Evolutionary conservation across 2,797 vertebrate genomes (phyloP).

Genomic region (Catamblyrhynchus diadema): DNA sequence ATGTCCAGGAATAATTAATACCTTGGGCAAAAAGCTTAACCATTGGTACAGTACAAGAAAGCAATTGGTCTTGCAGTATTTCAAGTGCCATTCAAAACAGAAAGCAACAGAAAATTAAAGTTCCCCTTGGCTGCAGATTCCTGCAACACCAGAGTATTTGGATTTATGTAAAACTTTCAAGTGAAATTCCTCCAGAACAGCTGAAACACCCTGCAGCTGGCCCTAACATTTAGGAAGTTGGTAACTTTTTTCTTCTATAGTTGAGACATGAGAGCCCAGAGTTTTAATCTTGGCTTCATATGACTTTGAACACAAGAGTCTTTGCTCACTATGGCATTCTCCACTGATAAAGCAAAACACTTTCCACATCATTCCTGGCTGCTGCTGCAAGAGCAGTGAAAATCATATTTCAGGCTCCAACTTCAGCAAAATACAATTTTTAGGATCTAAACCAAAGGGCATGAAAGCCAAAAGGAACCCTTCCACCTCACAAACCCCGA

Average conservation of each 20-base stretch:
- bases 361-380: not conserved
- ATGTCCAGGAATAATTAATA: not conserved
- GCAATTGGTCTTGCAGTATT: not conserved
- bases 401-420: not conserved
- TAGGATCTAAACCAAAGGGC: not conserved
- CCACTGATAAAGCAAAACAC: not conserved
- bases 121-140: not conserved
- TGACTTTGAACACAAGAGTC: not conserved
- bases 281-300: not conserved
- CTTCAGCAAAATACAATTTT: not conserved
- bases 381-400: not conserved
- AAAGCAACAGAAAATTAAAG: not conserved
- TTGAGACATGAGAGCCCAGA: not conserved
- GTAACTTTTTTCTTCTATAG: not conserved
- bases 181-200: not conserved
- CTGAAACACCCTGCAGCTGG: not conserved
- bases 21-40: not conserved
- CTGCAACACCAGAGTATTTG: not conserved
- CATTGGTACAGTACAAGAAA: not conserved
- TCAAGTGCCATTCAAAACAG: not conserved
- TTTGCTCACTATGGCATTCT: not conserved
- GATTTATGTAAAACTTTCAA: not conserved
- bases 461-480: not conserved
- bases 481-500: not conserved
- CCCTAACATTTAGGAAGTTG: not conserved